phyloP scores from a whole-genome alignment of 2,113 vertebrate species.

The Calidris pygmaea region DNA sequence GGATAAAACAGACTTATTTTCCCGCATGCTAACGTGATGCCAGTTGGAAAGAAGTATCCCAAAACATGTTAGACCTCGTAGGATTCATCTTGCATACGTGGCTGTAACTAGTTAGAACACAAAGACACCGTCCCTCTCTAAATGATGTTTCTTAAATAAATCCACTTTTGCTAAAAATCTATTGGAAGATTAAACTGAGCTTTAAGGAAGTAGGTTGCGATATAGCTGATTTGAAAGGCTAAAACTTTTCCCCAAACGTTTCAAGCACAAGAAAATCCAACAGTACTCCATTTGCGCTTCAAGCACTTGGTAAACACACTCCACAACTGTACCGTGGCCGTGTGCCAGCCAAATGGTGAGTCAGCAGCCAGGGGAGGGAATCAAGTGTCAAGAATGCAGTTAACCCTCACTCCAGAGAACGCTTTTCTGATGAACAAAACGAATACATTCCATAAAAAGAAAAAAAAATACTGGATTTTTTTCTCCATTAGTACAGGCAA shows the following conservation, averaged over 20 bases:
- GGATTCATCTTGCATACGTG: neutral
- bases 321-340: neutral
- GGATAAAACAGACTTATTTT: neutral
- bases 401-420: slow-evolving; percentile 39
- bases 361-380: slow-evolving; percentile 45
- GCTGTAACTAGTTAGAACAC: neutral
- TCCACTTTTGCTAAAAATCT: neutral
- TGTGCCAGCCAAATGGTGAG: slow-evolving; percentile 51
- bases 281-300: neutral
- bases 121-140: neutral
- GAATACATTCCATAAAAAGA: neutral
- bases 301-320: slow-evolving; percentile 23
- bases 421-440: neutral
- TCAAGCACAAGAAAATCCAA: neutral
- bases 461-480: neutral
- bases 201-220: neutral
- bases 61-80: neutral
- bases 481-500: neutral
- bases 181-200: neutral
- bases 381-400: slow-evolving; percentile 36
- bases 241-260: neutral
- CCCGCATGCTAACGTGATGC: neutral
- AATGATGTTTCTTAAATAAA: neutral
- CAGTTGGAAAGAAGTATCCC: neutral
- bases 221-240: neutral